These are phyloP conservation scores for Streblospio benedicti DNA, from an alignment of 1,140 invertebrate genomes.

Conservation along the genomic window DNA sequence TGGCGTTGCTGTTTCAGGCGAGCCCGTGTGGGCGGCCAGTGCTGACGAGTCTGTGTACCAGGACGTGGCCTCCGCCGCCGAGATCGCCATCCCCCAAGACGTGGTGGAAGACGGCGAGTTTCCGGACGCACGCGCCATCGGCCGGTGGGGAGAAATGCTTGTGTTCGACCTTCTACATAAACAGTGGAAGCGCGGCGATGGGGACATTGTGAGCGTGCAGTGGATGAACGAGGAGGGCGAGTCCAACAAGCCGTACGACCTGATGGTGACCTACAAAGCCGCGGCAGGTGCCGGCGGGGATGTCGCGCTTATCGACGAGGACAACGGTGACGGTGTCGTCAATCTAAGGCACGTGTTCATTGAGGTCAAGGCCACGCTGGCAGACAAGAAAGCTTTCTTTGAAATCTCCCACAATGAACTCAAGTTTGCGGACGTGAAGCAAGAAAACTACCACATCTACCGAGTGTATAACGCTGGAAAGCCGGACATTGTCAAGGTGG, in stretches of 20 bases:
- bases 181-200: neutral
- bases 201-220: neutral
- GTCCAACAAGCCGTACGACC: neutral
- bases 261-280: neutral
- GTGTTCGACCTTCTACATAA: constrained; percentile 28
- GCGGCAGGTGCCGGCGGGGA: neutral
- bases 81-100: neutral
- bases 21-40: neutral
- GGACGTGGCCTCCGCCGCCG: neutral
- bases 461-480: constrained; percentile 35
- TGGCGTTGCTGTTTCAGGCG: neutral
- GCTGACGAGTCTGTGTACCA: neutral
- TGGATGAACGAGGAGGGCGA: constrained; percentile 7
- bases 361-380: constrained; percentile 33
- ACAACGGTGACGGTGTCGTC: neutral
- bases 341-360: constrained; percentile 14
- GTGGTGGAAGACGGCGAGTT: neutral
- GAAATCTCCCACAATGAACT: constrained; percentile 35
- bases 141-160: constrained; percentile 33
- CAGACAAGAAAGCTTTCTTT: constrained; percentile 32
- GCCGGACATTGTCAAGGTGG: neutral
- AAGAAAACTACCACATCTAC: constrained; percentile 35
- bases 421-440: constrained; percentile 32
- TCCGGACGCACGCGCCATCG: constrained; percentile 19
- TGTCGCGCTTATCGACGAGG: neutral